Conservation (phyloP, 1,140 invertebrate genomes). For the Nilaparvata lugens region DNA sequence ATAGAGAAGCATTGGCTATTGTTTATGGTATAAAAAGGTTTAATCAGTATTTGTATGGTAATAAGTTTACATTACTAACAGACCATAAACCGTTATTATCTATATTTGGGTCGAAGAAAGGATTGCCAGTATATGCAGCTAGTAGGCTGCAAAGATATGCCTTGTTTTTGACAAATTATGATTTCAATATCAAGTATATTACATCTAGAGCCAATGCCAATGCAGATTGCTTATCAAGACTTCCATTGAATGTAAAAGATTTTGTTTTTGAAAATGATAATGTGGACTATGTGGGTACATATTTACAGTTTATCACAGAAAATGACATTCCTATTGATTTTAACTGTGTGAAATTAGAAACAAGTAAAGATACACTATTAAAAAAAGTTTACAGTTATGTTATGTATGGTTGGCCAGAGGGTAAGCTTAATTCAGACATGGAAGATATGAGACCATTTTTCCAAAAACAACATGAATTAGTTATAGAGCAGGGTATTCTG, state of each 20-base stretch:
- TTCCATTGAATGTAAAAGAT: conserved; percentile 13
- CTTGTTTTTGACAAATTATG: conserved; percentile 25
- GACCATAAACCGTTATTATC: conserved; percentile 38
- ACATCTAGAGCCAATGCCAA: conserved; percentile 23
- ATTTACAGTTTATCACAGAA: conserved; percentile 4
- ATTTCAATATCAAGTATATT: conserved; percentile 24
- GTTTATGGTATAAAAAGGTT: conserved; percentile 40
- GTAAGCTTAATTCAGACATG: background rate
- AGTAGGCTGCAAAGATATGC: conserved; percentile 29
- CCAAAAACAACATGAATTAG: conserved; percentile 8
- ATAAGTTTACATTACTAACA: conserved; percentile 35
- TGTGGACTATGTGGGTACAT: conserved; percentile 6
- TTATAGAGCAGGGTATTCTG: background rate
- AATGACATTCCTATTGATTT: conserved; percentile 2
- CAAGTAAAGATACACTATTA: conserved; percentile 5
- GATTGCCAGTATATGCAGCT: conserved; percentile 31
- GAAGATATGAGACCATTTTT: conserved; percentile 10
- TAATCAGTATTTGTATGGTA: conserved; percentile 40
- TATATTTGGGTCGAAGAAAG: conserved; percentile 32
- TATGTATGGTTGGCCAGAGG: conserved; percentile 3
- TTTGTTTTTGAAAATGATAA: conserved; percentile 1
- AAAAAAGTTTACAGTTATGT: background rate
- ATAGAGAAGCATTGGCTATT: conserved; percentile 38
- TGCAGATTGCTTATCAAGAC: conserved; percentile 26
- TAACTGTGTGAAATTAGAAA: conserved; percentile 5